Base-by-base conservation (phyloP, 1,140 invertebrate genomes). In the Heliconius eleuchia region DNA sequence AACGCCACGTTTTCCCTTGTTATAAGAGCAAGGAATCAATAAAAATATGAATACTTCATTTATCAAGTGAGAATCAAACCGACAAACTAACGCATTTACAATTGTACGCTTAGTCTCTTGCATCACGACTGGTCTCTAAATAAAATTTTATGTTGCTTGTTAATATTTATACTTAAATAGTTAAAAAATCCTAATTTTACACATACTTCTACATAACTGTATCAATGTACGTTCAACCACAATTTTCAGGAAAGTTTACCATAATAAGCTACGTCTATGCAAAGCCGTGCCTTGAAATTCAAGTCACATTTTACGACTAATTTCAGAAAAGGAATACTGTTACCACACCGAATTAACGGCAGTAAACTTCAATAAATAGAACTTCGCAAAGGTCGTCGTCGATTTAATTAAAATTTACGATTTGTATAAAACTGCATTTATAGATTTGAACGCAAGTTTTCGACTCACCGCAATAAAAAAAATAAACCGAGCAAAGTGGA, bases 231-330 rank as follows among this genome's bases (percentile, higher is more conserved):
- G 57, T 80, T 55, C 71, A 77, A 71, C 55, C 78, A 79, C 76
- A 83, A 80, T 84, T 83, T 81, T 84, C 80, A 82, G 76, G 77
- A 80, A 86, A 86, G 82, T 83, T 86, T 74, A 76, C 76, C 73
- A 80, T 86, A 85, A 87, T 87, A 87, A 87, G 83, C 82, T 78
- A 78, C 78, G 79, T 80, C 78, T 86, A 85, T 87, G 85, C 86
- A 81, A 80, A 80, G 76, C 73, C 82, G 82, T 83, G 83, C 66
- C 82, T 71, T 74, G 80, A 78, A 46, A 78, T 81, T 74, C 75
- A 76, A 82, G 80, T 86, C 77, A 84, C 79, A 84, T 84, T 82
- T 85, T 80, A 85, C 79, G 83, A 76, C 84, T 80, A 80, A 84
- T 85, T 85, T 82, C 80, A 77, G 76, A 71, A 71, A 80, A 80